Base-by-base conservation (phyloP, 2,888 invertebrate species). In the Hydriomena furcata region DNA sequence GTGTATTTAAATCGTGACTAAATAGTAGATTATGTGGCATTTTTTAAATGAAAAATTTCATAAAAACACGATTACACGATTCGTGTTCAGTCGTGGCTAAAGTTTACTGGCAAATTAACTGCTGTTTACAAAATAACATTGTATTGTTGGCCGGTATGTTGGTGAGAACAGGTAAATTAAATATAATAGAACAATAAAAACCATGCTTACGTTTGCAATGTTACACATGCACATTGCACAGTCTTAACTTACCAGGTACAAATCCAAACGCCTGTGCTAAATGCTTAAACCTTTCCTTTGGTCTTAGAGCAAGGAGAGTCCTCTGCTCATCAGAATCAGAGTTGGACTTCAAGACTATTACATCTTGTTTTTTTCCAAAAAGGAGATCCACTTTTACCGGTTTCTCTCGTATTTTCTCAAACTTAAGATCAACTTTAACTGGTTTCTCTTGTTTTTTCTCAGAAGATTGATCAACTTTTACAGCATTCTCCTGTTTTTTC, bases 241-340 rank as follows among this genome's bases (percentile, higher is more conserved):
- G 48, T 41, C 23, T 41, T 58, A 41, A 88, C 87, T 88, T 77
- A 89, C 89, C 86, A 67, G 75, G 76, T 21, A 77, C 54, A 63
- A 82, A 82, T 79, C 89, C 89, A 71, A 89, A 84, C 30, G 84
- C 60, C 68, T 78, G 78, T 32, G 79, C 71, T 60, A 87, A 67
- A 32, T 72, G 73, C 53, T 65, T 79, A 27, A 76, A 71, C 47
- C 71, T 76, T 46, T 76, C 68, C 17, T 60, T 68, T 17, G 47
- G 44, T 10, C 43, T 30, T 24, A 48, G 45, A 7, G n/a, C 2
- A 1, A 11, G 8, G 12, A 36, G 24, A 21, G 20, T 10, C 7
- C 11, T 7, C 24, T 49, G 27, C 62, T 55, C 63, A 2, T 71
- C 73, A 8, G 77, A 66, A 5, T 79, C 82, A 0, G 84, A 78